Conservation (phyloP, 1,140 invertebrate species). For the Drosophila lowei region DNA sequence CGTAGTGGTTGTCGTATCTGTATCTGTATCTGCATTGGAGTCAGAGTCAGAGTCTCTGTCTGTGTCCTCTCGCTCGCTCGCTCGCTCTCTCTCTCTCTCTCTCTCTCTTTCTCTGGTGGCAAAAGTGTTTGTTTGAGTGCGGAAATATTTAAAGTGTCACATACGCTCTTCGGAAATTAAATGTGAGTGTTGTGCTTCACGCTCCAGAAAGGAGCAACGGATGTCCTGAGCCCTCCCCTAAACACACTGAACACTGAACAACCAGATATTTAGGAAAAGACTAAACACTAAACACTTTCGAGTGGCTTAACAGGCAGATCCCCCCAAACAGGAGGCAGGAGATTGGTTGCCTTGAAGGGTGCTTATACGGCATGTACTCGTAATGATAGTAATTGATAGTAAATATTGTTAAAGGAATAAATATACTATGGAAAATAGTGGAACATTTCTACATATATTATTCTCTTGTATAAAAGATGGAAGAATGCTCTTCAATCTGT, state of each 20-base stretch:
- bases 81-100: constrained; percentile 3
- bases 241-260: constrained; percentile 28
- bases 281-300: constrained; percentile 1
- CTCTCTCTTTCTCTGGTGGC: constrained; percentile 10
- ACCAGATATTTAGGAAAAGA: constrained; percentile 22
- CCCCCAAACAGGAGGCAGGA: no score
- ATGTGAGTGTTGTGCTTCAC: constrained; percentile 65
- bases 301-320: not conserved
- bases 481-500: no score
- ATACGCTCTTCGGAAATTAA: constrained; percentile 77
- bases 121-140: constrained; percentile 68
- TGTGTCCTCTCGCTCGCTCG: no score
- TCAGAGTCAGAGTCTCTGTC: no score
- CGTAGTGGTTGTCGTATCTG: no score
- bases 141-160: constrained; percentile 80
- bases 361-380: no score
- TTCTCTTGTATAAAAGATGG: no score
- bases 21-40: no score
- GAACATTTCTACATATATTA: not conserved
- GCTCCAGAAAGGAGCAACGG: constrained; percentile 49
- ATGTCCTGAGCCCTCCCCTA: constrained; percentile 20
- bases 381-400: no score
- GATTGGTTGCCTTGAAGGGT: no score
- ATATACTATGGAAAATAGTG: not conserved
- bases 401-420: no score